phyloP scores from a whole-genome alignment of 2,113 vertebrate genomes.

The Clarias macrocephalus region DNA sequence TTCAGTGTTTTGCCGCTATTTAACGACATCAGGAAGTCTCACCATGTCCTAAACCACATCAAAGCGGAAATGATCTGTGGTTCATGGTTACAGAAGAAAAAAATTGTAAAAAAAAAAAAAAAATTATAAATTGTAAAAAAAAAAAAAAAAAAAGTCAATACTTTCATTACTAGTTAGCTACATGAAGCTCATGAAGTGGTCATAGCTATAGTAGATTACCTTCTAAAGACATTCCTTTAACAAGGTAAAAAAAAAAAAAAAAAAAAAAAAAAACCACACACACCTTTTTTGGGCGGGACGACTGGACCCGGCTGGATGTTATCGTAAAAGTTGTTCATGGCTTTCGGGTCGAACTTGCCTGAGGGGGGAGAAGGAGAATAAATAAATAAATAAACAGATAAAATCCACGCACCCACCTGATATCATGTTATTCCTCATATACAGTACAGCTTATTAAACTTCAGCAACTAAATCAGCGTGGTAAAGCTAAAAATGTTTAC shows the following conservation, averaged over 20 bases:
- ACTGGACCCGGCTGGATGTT: slow-evolving; percentile 92
- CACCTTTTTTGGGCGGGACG: slow-evolving; percentile 92
- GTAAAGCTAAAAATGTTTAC: not conserved
- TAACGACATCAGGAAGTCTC: not conserved
- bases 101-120: not conserved
- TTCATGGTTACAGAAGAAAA: not conserved
- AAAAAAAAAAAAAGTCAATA: not conserved
- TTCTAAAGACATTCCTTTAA: not conserved
- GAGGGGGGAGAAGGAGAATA: not conserved
- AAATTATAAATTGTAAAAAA: not conserved
- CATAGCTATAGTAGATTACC: not conserved
- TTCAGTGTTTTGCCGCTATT: not conserved
- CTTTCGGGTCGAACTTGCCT: slow-evolving; percentile 97
- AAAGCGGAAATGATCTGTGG: too few relatives aligned
- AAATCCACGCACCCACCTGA: not conserved
- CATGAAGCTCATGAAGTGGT: not conserved
- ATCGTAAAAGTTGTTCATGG: slow-evolving; percentile 94
- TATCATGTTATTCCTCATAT: not conserved
- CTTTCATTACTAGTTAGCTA: not conserved
- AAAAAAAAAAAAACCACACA: slow-evolving; percentile 43
- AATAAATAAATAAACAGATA: slow-evolving; percentile 43
- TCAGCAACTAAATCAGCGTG: not conserved
- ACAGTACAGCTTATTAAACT: not conserved
- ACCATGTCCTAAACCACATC: not conserved
- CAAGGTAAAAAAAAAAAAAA: not conserved